phyloP scores from a whole-genome alignment of 2,888 invertebrate species.

The Plebejus melissa region DNA sequence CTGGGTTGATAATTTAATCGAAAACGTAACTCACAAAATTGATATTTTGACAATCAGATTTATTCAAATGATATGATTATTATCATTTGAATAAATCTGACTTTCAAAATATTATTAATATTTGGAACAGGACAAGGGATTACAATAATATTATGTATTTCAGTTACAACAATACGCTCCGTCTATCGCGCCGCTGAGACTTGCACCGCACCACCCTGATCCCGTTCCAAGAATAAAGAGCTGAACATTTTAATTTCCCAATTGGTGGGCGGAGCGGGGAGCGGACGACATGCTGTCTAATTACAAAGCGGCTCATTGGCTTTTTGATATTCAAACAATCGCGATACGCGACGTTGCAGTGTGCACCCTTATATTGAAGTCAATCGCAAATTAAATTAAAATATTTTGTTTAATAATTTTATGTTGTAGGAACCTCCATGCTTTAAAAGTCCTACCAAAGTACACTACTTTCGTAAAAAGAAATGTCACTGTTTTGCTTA shows the following conservation, averaged over 20 bases:
- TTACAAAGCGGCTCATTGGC: conserved; percentile 48
- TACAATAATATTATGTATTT: too few species aligned
- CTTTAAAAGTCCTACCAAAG: too few species aligned
- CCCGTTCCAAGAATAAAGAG: conserved; percentile 46
- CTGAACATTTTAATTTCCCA: conserved; percentile 56
- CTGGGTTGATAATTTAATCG: too few species aligned
- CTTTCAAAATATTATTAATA: too few species aligned
- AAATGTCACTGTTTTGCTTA: too few species aligned
- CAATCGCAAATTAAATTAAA: not conserved
- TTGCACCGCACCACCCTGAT: conserved; percentile 33
- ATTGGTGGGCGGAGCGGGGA: conserved; percentile 54
- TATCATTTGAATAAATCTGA: too few species aligned
- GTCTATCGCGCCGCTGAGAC: conserved; percentile 38
- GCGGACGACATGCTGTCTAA: conserved; percentile 64
- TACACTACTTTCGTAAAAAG: too few species aligned
- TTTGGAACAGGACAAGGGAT: too few species aligned
- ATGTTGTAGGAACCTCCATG: too few species aligned
- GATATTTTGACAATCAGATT: too few species aligned
- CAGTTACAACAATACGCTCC: not conserved
- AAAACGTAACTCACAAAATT: too few species aligned
- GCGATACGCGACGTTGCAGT: not conserved
- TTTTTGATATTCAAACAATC: conserved; percentile 40
- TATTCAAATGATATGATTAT: too few species aligned
- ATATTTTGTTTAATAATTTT: not conserved
- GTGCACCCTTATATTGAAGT: not conserved